Evolutionary conservation across 2,888 invertebrate species (phyloP).

Genomic region (Chalcis sispes): DNA sequence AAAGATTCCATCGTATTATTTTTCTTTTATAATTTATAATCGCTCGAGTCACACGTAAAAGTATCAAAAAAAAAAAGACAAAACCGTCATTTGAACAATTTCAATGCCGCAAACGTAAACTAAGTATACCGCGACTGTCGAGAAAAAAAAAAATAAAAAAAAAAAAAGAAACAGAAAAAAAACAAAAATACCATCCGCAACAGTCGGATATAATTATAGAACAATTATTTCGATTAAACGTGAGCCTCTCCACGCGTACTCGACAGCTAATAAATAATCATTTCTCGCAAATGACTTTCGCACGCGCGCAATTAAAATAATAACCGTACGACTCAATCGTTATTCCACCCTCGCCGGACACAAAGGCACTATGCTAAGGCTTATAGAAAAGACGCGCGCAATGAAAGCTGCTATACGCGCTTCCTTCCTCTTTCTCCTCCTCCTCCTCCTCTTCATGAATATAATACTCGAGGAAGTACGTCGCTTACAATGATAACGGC

Average conservation of each 20-base stretch:
- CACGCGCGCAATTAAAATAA: conserved; percentile 15
- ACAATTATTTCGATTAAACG: not conserved
- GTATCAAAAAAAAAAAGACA: too few species aligned
- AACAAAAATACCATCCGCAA: too few species aligned
- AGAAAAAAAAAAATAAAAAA: too few species aligned
- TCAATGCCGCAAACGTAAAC: too few species aligned
- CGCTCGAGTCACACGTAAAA: too few species aligned
- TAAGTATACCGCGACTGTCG: too few species aligned
- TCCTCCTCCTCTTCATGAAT: conserved; percentile 28
- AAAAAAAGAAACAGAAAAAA: too few species aligned
- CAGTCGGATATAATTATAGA: too few species aligned
- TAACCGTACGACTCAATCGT: conserved; percentile 30
- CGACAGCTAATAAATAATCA: not conserved
- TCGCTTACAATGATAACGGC: conserved; percentile 28
- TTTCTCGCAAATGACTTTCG: not conserved
- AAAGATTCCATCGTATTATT: too few species aligned
- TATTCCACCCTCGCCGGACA: not conserved
- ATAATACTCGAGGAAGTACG: conserved; percentile 41
- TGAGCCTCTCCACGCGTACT: too few species aligned
- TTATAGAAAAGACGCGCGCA: not conserved
- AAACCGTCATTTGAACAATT: too few species aligned
- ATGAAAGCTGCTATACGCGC: conserved; percentile 1
- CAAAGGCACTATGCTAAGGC: conserved; percentile 1
- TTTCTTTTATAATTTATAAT: too few species aligned
- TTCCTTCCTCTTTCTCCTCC: conserved; percentile 18